phyloP scores from a whole-genome alignment of 2,888 invertebrate species.

The Metalampra italica region DNA sequence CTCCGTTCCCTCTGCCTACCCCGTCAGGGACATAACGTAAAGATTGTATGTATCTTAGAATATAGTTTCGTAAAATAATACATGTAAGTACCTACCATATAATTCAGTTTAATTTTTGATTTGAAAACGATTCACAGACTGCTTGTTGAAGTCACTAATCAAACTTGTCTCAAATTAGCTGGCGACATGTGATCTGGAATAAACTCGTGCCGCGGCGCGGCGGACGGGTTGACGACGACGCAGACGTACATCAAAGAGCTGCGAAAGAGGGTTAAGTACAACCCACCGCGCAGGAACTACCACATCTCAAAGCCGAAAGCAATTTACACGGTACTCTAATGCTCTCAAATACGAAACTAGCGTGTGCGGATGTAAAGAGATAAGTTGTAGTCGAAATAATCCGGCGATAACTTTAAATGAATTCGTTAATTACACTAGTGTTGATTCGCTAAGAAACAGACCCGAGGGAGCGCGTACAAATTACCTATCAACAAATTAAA shows the following conservation, averaged over 20 bases:
- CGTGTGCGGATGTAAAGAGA: slow-evolving; percentile 1
- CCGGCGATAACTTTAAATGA: slow-evolving; percentile 65
- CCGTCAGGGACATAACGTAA: too few species aligned
- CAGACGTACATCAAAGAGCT: slow-evolving; percentile 49
- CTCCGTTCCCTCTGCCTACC: too few species aligned
- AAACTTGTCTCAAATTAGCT: slow-evolving; percentile 43
- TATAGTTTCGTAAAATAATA: too few species aligned
- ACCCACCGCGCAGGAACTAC: background rate
- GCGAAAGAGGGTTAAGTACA: slow-evolving; percentile 21
- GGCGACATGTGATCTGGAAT: slow-evolving; percentile 31
- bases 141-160: slow-evolving; percentile 33
- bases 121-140: too few species aligned
- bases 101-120: too few species aligned
- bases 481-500: slow-evolving; percentile 69
- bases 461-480: slow-evolving; percentile 51
- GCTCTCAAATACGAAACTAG: background rate
- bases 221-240: slow-evolving; percentile 12
- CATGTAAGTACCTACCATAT: too few species aligned
- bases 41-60: too few species aligned
- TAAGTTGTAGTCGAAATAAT: slow-evolving; percentile 33
- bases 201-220: slow-evolving; percentile 18
- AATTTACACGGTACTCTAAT: background rate
- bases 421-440: slow-evolving; percentile 71
- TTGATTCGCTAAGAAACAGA: slow-evolving; percentile 65
- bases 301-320: background rate